Evolutionary conservation across 2,888 invertebrate genomes (phyloP).

Genomic region (Clivina fossor): DNA sequence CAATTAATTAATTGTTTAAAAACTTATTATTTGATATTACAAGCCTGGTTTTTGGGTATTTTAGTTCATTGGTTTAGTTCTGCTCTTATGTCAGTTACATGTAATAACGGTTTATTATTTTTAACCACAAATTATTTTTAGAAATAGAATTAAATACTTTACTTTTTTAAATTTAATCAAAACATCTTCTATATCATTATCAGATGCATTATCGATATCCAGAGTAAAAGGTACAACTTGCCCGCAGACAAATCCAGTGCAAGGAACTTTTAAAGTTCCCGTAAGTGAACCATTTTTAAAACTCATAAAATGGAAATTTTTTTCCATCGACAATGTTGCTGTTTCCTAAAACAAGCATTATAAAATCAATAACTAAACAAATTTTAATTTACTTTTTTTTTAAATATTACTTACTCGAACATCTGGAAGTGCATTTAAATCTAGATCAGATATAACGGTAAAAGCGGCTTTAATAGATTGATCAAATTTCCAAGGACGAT

Average conservation of each 20-base stretch:
- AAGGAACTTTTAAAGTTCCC: slow-evolving; percentile 67
- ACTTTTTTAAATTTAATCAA: slow-evolving; percentile 69
- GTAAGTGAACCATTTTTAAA: slow-evolving; percentile 74
- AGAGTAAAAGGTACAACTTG: slow-evolving; percentile 70
- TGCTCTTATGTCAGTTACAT: too few relatives aligned
- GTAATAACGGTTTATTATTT: too few relatives aligned
- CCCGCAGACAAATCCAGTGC: slow-evolving; percentile 76
- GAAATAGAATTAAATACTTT: too few relatives aligned
- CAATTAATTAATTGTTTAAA: too few relatives aligned
- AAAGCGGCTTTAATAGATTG: slow-evolving; percentile 80
- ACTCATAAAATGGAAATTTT: slow-evolving; percentile 78
- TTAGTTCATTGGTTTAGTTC: too few relatives aligned
- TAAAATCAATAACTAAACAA: background rate
- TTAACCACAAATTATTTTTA: too few relatives aligned
- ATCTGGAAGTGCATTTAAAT: slow-evolving; percentile 74
- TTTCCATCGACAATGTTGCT: slow-evolving; percentile 68
- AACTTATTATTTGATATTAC: too few relatives aligned
- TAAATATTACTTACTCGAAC: slow-evolving; percentile 59
- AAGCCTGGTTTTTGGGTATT: too few relatives aligned
- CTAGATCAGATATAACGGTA: slow-evolving; percentile 77
- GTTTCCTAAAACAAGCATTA: slow-evolving; percentile 57
- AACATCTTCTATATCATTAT: slow-evolving; percentile 64
- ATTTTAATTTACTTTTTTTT: too few relatives aligned
- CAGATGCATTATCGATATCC: slow-evolving; percentile 75
- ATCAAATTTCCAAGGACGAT: slow-evolving; percentile 82